Conservation (phyloP, 2,888 invertebrate genomes). For the Melanophora roralis region DNA sequence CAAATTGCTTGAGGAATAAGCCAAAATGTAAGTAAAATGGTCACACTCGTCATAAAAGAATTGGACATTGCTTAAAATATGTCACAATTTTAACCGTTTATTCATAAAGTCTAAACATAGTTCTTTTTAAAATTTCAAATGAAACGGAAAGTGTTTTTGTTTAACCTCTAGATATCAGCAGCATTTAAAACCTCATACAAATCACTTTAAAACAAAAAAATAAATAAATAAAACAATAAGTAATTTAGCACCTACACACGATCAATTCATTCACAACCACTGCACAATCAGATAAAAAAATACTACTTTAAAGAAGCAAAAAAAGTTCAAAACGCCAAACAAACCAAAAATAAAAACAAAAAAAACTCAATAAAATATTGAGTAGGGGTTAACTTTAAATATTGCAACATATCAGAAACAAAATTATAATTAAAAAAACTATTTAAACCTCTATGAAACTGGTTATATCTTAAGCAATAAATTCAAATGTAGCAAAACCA, state of each 20-base stretch:
- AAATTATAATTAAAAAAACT: not conserved
- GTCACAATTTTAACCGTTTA: too few species aligned
- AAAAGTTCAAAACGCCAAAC: not conserved
- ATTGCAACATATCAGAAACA: slow-evolving; percentile 41
- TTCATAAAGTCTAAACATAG: too few species aligned
- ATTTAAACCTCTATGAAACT: not conserved
- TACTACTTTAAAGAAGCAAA: not conserved
- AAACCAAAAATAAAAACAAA: not conserved
- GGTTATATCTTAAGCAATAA: not conserved
- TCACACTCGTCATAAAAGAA: too few species aligned
- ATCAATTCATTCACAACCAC: slow-evolving; percentile 9
- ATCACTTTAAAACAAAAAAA: slow-evolving; percentile 7
- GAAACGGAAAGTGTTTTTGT: slow-evolving; percentile 52
- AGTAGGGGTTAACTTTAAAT: slow-evolving; percentile 40
- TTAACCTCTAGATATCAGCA: slow-evolving; percentile 26
- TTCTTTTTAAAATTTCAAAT: too few species aligned
- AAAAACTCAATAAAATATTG: slow-evolving; percentile 22
- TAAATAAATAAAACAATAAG: slow-evolving; percentile 3
- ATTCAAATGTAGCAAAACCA: too few species aligned
- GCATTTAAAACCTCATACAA: slow-evolving; percentile 16
- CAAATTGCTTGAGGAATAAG: too few species aligned
- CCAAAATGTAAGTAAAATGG: too few species aligned
- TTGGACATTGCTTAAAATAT: too few species aligned
- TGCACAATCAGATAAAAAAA: slow-evolving; percentile 18
- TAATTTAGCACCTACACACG: slow-evolving; percentile 30